Evolutionary conservation across 2,888 invertebrate genomes (phyloP).

Genomic region (Orthonevra nobilis): DNA sequence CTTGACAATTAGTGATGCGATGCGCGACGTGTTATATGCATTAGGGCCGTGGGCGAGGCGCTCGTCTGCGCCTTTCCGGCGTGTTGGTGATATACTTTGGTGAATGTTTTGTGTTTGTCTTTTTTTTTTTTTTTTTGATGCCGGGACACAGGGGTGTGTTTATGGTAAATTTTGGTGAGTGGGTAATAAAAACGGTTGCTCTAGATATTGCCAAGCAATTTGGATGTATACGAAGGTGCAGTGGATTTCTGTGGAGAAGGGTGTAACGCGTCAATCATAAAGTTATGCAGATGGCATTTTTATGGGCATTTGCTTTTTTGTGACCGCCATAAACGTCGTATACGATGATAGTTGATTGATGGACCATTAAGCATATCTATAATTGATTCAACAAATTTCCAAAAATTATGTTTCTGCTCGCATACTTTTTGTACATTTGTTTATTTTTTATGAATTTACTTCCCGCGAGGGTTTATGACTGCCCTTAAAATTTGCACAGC

Average conservation of each 20-base stretch:
- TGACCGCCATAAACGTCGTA: too few relatives aligned
- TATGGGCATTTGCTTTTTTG: too few relatives aligned
- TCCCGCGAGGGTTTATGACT: too few relatives aligned
- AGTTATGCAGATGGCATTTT: too few relatives aligned
- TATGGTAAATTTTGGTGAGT: constrained; percentile 10
- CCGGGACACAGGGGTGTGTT: background rate
- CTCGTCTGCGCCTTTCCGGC: constrained; percentile 39
- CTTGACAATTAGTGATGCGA: constrained; percentile 69
- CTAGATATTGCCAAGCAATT: background rate
- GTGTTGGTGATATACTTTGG: constrained; percentile 1
- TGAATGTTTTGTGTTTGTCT: constrained; percentile 16
- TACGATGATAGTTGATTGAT: too few relatives aligned
- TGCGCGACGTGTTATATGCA: constrained; percentile 22
- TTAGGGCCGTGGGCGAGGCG: constrained; percentile 48
- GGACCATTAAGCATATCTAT: too few relatives aligned
- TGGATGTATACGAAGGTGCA: background rate
- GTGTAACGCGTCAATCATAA: too few relatives aligned
- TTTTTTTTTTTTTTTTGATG: background rate
- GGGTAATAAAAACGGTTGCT: background rate
- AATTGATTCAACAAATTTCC: too few relatives aligned
- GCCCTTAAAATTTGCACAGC: too few relatives aligned
- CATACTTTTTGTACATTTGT: too few relatives aligned
- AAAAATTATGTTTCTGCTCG: too few relatives aligned
- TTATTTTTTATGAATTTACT: too few relatives aligned
- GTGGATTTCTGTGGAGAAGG: background rate